phyloP scores from a whole-genome alignment of 1,140 invertebrate species.

The Oryzaephilus surinamensis region DNA sequence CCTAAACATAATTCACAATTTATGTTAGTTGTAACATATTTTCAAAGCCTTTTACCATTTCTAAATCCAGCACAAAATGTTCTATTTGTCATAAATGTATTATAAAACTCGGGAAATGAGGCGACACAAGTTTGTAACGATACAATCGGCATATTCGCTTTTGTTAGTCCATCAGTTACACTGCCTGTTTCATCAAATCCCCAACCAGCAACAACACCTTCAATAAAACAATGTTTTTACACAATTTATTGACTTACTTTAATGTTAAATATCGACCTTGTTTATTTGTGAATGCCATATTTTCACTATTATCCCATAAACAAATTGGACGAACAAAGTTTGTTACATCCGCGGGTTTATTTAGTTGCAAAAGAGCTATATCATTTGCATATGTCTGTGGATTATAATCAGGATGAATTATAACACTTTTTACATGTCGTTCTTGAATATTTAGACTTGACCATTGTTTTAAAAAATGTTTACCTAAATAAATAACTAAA shows the following conservation, averaged over 20 bases:
- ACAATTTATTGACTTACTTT: not conserved
- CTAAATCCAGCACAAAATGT: constrained; percentile 42
- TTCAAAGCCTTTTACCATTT: constrained; percentile 29
- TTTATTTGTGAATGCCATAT: constrained; percentile 20
- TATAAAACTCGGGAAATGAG: constrained; percentile 39
- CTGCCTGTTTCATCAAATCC: constrained; percentile 37
- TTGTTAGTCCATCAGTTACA: constrained; percentile 36
- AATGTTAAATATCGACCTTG: constrained; percentile 22
- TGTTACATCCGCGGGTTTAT: constrained; percentile 36
- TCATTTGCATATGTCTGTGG: constrained; percentile 48
- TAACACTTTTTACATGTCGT: constrained; percentile 38
- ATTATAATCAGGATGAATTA: constrained; percentile 48
- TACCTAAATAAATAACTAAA: constrained; percentile 31
- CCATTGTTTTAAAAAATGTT: constrained; percentile 32
- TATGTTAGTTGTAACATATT: too few species aligned
- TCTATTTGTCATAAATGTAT: constrained; percentile 35
- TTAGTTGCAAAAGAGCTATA: constrained; percentile 50
- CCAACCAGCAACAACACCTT: constrained; percentile 40
- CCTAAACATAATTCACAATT: constrained; percentile 35
- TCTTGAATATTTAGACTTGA: constrained; percentile 30
- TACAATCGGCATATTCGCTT: constrained; percentile 40
- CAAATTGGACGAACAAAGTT: constrained; percentile 47
- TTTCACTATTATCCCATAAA: constrained; percentile 33
- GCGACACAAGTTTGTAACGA: constrained; percentile 38
- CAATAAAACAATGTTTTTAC: too few species aligned